Base-by-base conservation (phyloP, 2,113 vertebrate species). In the rat (Rattus norvegicus) region DNA sequence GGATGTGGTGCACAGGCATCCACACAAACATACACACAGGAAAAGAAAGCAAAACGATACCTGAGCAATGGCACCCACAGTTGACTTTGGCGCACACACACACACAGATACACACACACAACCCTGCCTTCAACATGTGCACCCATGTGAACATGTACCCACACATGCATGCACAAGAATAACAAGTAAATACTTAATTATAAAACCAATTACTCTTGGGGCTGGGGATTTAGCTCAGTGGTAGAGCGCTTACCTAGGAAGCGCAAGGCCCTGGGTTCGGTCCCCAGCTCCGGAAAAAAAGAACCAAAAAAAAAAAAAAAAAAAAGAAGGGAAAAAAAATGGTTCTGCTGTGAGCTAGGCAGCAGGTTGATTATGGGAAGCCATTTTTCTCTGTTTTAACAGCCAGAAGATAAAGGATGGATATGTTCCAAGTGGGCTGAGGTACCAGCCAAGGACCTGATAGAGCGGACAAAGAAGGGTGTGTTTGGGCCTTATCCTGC, bases 381-480 rank as follows among this genome's bases (percentile, higher is more conserved):
- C 13, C 14, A 47, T 54, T 84, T 63, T 65, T n/a, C 26, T 77
- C 73, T 73, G 13, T 88, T 73, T 70, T n/a, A 36, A 22, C 72
- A 94, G 36, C 52, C 1, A 2, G 73, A n/a, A 83, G 86, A 89
- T 43, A 24, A 61, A 92, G 61, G 49, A 2, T 52, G 63, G 91
- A 4, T 2, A 0, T 16, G 30, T 59, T 90, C 69, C 22, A 49
- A 22, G 79, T 33, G 93, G 67, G 11, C 0, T 5, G 52, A 83
- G 88, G 76, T 11, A 1, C 2, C 6, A n/a, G 72, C 77, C 1
- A 0, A 63, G 67, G 14, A 54, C 0, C 1, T 19, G 12, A 65
- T 10, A 49, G 10, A 4, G 26, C 0, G 47, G 80, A n/a, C 81
- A 75, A 86, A 93, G 93, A 75, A 43, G 65, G 20, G 3, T 56